A percentile compares a stretch with the other conserved stretches of the same genome.
phyloP scores from a whole-genome alignment of 2,113 vertebrate genomes.

The Nothocercus julius region DNA sequence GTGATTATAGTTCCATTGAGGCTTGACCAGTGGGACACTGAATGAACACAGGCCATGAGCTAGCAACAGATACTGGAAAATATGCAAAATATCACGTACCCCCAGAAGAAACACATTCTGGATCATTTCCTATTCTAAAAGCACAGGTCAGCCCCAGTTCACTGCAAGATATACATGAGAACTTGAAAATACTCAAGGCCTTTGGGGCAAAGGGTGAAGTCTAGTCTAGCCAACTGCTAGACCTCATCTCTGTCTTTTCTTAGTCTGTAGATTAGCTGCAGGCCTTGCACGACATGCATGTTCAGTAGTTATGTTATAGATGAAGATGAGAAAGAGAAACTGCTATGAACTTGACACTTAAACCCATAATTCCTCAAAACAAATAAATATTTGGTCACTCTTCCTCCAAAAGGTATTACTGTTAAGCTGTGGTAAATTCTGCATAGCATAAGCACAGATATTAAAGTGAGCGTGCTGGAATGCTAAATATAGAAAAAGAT shows the following conservation, averaged over 20 bases:
- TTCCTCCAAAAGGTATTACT: not conserved
- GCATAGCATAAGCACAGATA: not conserved
- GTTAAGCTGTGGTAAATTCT: not conserved
- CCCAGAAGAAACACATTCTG: slow-evolving; percentile 3
- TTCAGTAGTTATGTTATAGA: not conserved
- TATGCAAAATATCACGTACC: not conserved
- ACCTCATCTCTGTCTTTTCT: not conserved
- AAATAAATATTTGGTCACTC: not conserved
- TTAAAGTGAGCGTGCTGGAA: not conserved
- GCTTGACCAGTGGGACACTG: not conserved
- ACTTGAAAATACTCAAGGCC: not conserved
- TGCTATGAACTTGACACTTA: not conserved
- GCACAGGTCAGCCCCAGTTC: slow-evolving; percentile 22
- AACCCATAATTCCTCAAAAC: not conserved
- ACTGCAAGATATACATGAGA: not conserved
- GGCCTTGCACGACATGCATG: not conserved
- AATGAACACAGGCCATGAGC: not conserved
- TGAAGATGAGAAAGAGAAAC: not conserved
- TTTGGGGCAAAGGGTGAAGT: not conserved
- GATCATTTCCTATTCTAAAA: slow-evolving; percentile 26
- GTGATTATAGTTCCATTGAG: not conserved
- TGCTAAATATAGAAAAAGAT: not conserved
- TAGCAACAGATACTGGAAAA: not conserved
- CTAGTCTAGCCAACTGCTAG: not conserved
- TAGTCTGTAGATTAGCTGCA: not conserved